These are phyloP conservation scores for Panorpa germanica DNA, from an alignment of 2,888 invertebrate species.

Conservation along the genomic window DNA sequence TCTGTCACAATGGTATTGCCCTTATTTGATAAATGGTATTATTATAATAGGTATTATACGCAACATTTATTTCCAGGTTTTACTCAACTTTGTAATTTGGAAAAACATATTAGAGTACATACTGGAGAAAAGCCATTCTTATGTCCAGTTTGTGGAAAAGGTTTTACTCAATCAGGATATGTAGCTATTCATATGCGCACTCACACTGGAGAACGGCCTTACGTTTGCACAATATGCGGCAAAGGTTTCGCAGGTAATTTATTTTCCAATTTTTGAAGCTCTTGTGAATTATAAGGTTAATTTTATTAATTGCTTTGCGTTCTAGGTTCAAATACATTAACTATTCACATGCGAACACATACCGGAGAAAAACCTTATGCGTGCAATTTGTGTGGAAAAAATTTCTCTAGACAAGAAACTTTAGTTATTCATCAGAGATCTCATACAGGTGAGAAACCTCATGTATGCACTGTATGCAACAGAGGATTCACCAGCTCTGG, in stretches of 20 bases:
- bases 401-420: conserved; percentile 14
- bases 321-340: conserved; percentile 13
- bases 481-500: conserved; percentile 13
- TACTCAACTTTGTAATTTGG: conserved; percentile 9
- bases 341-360: conserved; percentile 15
- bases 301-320: background rate
- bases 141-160: conserved; percentile 10
- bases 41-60: too few relatives aligned
- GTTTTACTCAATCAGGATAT: conserved; percentile 27
- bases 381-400: conserved; percentile 13
- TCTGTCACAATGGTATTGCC: background rate
- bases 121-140: conserved; percentile 12
- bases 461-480: conserved; percentile 13
- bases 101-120: conserved; percentile 11
- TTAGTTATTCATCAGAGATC: conserved; percentile 12
- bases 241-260: conserved; percentile 13
- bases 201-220: conserved; percentile 25
- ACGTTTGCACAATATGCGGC: conserved; percentile 19
- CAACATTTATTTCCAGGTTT: too few relatives aligned
- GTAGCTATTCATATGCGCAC: conserved; percentile 26
- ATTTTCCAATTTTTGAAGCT: too few relatives aligned
- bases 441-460: conserved; percentile 14
- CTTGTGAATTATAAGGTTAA: too few relatives aligned
- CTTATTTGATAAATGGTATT: too few relatives aligned
- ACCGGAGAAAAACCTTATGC: conserved; percentile 12